Conservation (phyloP, 2,113 vertebrate genomes). For the Ia io region DNA sequence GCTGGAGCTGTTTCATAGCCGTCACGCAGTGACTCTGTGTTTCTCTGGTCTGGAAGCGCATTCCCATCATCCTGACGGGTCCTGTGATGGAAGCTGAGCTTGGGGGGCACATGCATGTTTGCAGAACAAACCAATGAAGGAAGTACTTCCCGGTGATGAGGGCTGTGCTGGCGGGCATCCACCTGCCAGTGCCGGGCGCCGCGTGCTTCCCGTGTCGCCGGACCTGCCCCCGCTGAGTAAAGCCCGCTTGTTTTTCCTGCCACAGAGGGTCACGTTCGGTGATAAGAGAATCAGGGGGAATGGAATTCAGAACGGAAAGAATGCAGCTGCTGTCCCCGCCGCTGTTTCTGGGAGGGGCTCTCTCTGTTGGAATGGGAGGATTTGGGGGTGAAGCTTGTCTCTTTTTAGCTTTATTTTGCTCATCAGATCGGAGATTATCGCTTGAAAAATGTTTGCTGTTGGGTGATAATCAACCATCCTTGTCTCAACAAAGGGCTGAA, state of each 20-base stretch:
- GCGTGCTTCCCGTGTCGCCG: background rate
- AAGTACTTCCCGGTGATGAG: background rate
- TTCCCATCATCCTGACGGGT: background rate
- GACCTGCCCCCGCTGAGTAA: background rate
- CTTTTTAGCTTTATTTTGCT: background rate
- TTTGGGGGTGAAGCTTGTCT: background rate
- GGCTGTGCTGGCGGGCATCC: background rate
- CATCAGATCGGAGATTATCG: background rate
- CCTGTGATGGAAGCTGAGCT: background rate
- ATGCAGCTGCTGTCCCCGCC: accelerated
- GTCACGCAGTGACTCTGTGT: background rate
- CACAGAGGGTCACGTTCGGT: accelerated
- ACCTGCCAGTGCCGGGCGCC: accelerated
- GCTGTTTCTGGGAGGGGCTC: background rate
- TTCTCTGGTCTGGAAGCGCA: background rate
- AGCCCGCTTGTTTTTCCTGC: background rate
- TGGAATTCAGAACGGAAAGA: background rate
- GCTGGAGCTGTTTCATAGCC: background rate
- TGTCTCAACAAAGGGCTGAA: background rate
- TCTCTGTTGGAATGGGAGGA: background rate
- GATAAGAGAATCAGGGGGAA: background rate
- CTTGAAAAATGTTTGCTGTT: background rate
- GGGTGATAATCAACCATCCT: background rate
- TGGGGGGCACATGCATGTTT: background rate
- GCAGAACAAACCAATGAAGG: background rate